Base-by-base conservation (phyloP, 2,113 vertebrate species). In the Propithecus coquereli region DNA sequence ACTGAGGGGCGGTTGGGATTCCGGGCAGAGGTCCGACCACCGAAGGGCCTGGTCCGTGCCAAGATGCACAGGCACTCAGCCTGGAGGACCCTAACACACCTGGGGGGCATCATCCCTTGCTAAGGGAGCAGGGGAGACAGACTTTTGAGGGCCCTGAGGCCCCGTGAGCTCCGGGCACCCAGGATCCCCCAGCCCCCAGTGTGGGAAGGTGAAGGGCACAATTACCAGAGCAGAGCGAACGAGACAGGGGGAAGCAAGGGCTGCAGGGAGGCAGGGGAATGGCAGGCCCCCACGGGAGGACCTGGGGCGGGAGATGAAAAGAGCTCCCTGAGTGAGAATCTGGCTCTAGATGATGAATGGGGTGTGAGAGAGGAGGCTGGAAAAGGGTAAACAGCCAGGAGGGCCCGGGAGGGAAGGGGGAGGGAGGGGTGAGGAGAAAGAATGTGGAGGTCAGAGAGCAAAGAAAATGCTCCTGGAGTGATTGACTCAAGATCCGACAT, bases 371-470 rank as follows among this genome's bases (percentile, higher is more conserved):
- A 96, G 87, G 89, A 96, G 93, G 30, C 76, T 91, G 90, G 90
- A 95, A 96, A 82, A 94, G 97, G 87, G 91, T 97, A 97, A 96
- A 97, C 82, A 97, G 95, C 63, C 87, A 95, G 95, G 92, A 92
- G 95, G 92, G 83, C 94, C 23, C 37, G 6, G 54, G 25, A 50
- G 82, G 63, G 59, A 34, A 52, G 76, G 4, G 40, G 65, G 68
- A 90, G 93, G 74, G 32, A 50, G 50, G 74, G 68, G 32, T 32
- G 68, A 74, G 45, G 90, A 80, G 82, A 96, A 97, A 93, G 97
- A 98, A 97, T 97, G 97, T 45, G 1, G 86, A 94, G 96, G 97
- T 97, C 96, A 96, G 94, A 85, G 90, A 95, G 97, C 93, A 95
- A 74, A 70, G 83, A 79, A 95, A 97, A 94, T 3, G 83, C 79